These are phyloP conservation scores for Eupithecia abbreviata DNA, from an alignment of 2,888 invertebrate species.

Conservation along the genomic window DNA sequence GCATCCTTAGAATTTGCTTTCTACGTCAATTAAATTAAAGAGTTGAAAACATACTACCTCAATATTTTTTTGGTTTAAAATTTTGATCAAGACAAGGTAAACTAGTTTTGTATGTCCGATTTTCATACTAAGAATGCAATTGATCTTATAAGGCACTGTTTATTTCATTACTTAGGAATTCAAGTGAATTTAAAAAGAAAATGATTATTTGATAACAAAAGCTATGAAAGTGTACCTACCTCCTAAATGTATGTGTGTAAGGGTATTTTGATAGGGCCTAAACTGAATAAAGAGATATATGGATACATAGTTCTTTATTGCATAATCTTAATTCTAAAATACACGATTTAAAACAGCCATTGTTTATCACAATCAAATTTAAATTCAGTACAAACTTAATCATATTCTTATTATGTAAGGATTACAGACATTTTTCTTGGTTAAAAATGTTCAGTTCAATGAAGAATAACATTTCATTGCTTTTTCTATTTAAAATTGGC, in stretches of 20 bases:
- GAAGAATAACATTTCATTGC: not conserved
- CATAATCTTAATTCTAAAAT: conserved; percentile 40
- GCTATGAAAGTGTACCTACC: not conserved
- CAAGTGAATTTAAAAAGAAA: not conserved
- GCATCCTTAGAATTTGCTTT: too few species aligned
- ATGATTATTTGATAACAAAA: not conserved
- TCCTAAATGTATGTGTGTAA: not conserved
- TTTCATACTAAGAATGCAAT: not conserved
- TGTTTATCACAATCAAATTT: conserved; percentile 26
- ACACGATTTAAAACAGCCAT: conserved; percentile 37
- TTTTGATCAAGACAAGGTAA: not conserved
- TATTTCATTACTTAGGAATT: not conserved
- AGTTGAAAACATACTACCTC: not conserved
- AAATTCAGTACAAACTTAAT: conserved; percentile 16
- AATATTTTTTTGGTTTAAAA: not conserved
- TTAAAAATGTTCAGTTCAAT: not conserved
- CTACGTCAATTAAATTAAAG: not conserved
- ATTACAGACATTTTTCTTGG: conserved; percentile 1
- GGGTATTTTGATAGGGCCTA: conserved; percentile 41
- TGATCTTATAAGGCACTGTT: not conserved
- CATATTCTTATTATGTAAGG: conserved; percentile 17
- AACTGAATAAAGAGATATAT: conserved; percentile 47
- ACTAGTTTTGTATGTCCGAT: not conserved
- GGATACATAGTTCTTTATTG: conserved; percentile 45
- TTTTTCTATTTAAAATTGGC: not conserved